These are phyloP conservation scores for Mus spretus DNA, from an alignment of 2,797 vertebrate species.

Conservation along the genomic window DNA sequence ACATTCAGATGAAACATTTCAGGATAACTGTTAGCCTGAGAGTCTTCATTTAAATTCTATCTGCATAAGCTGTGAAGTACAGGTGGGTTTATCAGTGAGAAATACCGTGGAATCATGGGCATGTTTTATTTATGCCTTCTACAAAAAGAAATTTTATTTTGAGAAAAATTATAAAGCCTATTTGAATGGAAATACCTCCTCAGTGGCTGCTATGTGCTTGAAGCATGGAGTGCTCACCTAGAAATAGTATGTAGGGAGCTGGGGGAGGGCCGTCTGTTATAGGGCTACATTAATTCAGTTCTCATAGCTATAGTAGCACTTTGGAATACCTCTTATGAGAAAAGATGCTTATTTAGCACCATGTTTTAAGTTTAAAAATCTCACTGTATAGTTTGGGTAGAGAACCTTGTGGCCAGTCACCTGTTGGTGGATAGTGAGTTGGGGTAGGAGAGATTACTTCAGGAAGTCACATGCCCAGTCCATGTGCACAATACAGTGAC, in stretches of 20 bases:
- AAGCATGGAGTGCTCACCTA: neutral
- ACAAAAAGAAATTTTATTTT: constrained; percentile 42
- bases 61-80: neutral
- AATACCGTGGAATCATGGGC: neutral
- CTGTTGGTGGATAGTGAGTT: neutral
- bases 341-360: neutral
- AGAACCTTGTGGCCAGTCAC: neutral
- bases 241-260: neutral
- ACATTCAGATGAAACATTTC: constrained; percentile 26
- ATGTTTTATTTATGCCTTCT: constrained; percentile 25
- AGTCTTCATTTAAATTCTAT: constrained; percentile 28
- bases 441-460: neutral
- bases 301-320: neutral
- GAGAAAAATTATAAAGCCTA: neutral
- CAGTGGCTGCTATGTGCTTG: neutral
- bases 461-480: neutral
- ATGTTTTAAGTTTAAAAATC: neutral
- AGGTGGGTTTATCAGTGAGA: neutral
- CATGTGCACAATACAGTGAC: no score
- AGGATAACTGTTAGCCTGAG: constrained; percentile 38
- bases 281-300: neutral
- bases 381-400: neutral
- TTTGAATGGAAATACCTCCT: constrained; percentile 33
- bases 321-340: neutral
- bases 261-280: neutral